Conservation (phyloP, 2,797 vertebrate species). For the Heterohyrax brucei region DNA sequence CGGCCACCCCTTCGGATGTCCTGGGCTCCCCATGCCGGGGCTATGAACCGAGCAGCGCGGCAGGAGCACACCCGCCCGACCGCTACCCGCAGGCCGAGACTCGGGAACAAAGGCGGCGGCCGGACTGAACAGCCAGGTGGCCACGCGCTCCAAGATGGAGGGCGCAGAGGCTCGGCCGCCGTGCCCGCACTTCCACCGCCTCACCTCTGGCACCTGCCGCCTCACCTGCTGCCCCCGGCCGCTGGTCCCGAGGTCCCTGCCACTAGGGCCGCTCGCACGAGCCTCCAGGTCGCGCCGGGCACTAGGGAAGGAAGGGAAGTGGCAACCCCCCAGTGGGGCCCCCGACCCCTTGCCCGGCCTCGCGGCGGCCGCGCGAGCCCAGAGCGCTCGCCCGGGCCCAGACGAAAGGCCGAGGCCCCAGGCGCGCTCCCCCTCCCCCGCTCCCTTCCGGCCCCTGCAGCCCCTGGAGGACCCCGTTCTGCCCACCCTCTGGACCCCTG, state of each 20-base stretch:
- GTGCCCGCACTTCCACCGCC: neutral
- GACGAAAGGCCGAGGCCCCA: neutral
- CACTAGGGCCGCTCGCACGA: no score
- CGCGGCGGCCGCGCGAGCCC: neutral
- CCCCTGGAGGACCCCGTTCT: neutral
- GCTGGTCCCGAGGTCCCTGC: no score
- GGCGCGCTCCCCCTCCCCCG: neutral
- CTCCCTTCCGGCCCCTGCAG: neutral
- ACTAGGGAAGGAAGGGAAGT: neutral
- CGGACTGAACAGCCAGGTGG: neutral
- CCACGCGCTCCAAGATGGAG: constrained; percentile 36
- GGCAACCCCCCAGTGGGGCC: rapidly evolving
- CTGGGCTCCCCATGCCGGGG: neutral
- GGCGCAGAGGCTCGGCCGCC: neutral
- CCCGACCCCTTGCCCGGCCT: neutral
- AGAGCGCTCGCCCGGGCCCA: neutral
- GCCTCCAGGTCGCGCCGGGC: neutral
- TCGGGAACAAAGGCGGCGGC: constrained; percentile 23
- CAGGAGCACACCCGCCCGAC: constrained; percentile 22
- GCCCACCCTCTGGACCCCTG: neutral
- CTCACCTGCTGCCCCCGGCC: constrained; percentile 62
- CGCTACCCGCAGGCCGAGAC: neutral
- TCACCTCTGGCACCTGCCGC: neutral
- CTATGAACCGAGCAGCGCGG: neutral
- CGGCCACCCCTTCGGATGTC: neutral